A percentile compares a stretch with the other conserved stretches of the same genome.
These are phyloP conservation scores for Onychomys torridus DNA, from an alignment of 2,797 vertebrate genomes.

Conservation along the genomic window DNA sequence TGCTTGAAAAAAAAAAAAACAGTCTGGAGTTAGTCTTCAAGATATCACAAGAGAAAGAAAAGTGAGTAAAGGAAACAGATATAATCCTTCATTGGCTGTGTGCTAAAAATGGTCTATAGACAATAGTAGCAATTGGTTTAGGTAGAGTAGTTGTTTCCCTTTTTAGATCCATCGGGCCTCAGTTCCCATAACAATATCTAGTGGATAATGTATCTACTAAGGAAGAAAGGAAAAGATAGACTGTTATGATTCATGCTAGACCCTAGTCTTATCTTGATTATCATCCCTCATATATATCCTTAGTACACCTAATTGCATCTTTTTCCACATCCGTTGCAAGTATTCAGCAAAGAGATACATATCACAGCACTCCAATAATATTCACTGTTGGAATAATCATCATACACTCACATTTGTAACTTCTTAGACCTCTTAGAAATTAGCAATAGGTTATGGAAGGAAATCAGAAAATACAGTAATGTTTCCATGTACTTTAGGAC, in stretches of 20 bases:
- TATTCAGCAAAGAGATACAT: constrained; percentile 9
- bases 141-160: not conserved
- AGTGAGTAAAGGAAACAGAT: not conserved
- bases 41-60: constrained; percentile 1
- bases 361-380: not conserved
- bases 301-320: not conserved
- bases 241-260: not conserved
- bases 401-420: not conserved
- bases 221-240: not conserved
- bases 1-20: not conserved
- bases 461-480: not conserved
- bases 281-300: not conserved
- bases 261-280: not conserved
- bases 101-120: not conserved
- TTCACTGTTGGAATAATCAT: not conserved
- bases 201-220: not conserved
- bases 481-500: not conserved
- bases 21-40: not conserved
- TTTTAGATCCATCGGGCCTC: not conserved
- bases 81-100: not conserved
- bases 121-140: not conserved
- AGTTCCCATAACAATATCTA: not conserved
- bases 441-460: not conserved
- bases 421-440: constrained; percentile 15
- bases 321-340: not conserved